Evolutionary conservation across 1,140 invertebrate genomes (phyloP), one percentile per base, ranked within the genome.

Genomic region (Macrobrachium rosenbergii): DNA sequence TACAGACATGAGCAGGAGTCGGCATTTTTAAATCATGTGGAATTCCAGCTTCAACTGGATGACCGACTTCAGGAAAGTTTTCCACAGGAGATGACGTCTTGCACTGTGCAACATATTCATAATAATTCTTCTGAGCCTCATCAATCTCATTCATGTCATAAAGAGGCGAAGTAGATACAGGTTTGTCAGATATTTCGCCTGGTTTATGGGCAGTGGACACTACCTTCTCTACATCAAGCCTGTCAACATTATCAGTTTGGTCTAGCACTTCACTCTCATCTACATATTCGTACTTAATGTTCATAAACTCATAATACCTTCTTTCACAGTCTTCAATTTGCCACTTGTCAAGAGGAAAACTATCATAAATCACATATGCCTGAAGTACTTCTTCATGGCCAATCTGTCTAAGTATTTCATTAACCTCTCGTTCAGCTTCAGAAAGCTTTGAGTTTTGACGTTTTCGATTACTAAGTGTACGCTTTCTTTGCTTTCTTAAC

Each of bases 321-420:
- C 79, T 17, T 52, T 87, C 85, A 77, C 78, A 60, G 23, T 87
- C 85, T 23, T 64, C 60, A 21, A 59, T 21, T 16, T 72, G 52
- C 78, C 78, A 82, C 17, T 76, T 81, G 21, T 87, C 73, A 75
- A 81, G 11, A 59, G 19, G 28, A 43, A 87, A 62, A 10, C 60
- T 17, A 21, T 87, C 85, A 28, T 37, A 73, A 21, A n/a, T 67
- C 17, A 58, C 59, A 82, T 87, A 87, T 64, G 75, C 45, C 63
- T 87, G 85, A 23, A 87, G 59, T 8, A 82, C 28, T 28, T 87
- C 85, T 58, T 87, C 85, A 87, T 60, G 78, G 17, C 62, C 72
- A 69, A 82, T 87, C 5, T 82, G 72, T 17, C 83, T 77, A 28
- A 86, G 76, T 23, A 86, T 86, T 75, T 82, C 85, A 77, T 83